These are phyloP conservation scores for Chroicocephalus ridibundus DNA, from an alignment of 2,113 vertebrate species.

Conservation along the genomic window DNA sequence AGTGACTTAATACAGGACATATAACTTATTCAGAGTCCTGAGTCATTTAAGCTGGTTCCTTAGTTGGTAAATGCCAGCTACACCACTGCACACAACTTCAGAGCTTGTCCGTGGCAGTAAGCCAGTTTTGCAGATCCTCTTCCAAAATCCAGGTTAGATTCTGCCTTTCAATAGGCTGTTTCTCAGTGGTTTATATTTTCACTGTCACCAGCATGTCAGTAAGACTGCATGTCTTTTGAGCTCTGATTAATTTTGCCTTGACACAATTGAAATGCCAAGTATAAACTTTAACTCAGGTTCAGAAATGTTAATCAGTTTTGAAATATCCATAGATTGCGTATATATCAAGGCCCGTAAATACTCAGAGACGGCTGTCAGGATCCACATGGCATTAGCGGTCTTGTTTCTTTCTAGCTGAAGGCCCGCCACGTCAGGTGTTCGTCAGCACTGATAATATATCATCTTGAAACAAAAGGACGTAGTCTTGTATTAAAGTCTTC, in stretches of 20 bases:
- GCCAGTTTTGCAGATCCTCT: background rate
- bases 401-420: background rate
- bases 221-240: background rate
- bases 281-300: conserved; percentile 2
- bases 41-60: background rate
- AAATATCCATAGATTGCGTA: background rate
- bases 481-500: background rate
- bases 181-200: background rate
- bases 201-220: background rate
- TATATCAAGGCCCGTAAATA: background rate
- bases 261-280: conserved; percentile 1
- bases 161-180: background rate
- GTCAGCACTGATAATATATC: background rate
- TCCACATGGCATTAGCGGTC: background rate
- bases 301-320: conserved; percentile 34
- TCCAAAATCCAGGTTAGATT: background rate
- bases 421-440: background rate
- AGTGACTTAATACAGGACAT: background rate
- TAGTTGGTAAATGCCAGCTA: background rate
- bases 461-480: background rate
- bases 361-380: background rate
- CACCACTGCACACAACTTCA: background rate
- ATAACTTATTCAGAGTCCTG: background rate
- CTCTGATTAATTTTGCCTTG: conserved; percentile 3
- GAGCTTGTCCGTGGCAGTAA: background rate